These are phyloP conservation scores for Actinostola sp. DNA, from an alignment of 92 coral and sea anemone genomes.

Conservation along the genomic window DNA sequence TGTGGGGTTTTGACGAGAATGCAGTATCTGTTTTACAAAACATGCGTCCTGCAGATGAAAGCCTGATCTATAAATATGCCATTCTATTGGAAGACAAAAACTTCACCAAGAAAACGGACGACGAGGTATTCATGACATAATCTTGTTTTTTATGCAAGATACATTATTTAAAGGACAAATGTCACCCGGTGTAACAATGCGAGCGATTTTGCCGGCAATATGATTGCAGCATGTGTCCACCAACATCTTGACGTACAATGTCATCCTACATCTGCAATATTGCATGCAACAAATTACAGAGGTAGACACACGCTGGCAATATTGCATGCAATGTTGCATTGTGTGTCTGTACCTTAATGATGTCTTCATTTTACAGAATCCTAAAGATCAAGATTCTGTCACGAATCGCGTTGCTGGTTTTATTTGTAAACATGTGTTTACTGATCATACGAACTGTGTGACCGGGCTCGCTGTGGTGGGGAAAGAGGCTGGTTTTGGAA, in stretches of 20 bases:
- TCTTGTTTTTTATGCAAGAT: too few relatives aligned
- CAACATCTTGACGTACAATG: too few relatives aligned
- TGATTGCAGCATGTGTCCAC: too few relatives aligned
- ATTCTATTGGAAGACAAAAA: conserved; percentile 79
- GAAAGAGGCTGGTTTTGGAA: conserved; percentile 78
- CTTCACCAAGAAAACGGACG: conserved; percentile 35
- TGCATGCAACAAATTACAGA: too few relatives aligned
- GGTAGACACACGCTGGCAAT: too few relatives aligned
- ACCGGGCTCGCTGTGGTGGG: conserved; percentile 94
- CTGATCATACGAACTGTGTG: conserved; percentile 87
- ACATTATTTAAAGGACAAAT: too few relatives aligned
- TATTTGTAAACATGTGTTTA: conserved; percentile 87
- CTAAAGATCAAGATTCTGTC: conserved; percentile 86
- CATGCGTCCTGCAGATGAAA: conserved; percentile 94
- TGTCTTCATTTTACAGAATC: conserved; percentile 29
- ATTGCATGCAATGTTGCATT: too few relatives aligned
- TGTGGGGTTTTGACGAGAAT: conserved; percentile 98
- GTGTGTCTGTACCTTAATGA: background rate
- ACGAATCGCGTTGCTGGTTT: conserved; percentile 98
- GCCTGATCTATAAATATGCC: conserved; percentile 83
- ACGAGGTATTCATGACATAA: too few relatives aligned
- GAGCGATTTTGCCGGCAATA: too few relatives aligned
- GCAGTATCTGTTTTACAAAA: conserved; percentile 89
- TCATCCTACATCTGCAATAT: too few relatives aligned
- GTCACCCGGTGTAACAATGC: too few relatives aligned